phyloP scores from a whole-genome alignment of 2,888 invertebrate species.

The Steinernema hermaphroditum region DNA sequence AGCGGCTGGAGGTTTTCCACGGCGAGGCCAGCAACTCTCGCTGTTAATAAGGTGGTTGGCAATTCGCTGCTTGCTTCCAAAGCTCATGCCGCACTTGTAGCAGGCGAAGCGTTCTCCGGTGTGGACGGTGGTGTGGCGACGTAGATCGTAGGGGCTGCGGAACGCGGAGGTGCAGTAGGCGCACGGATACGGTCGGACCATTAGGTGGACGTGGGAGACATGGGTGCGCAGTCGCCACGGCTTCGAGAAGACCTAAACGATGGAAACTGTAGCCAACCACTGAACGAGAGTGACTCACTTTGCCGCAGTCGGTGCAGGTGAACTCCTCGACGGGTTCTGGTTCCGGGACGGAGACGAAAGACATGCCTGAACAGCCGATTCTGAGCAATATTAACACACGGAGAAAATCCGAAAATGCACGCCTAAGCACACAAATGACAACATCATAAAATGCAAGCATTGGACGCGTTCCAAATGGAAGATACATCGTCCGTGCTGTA shows the following conservation, averaged over 20 bases:
- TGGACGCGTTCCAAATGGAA: too few relatives aligned
- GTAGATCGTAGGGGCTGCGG: conserved; percentile 28
- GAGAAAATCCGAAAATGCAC: too few relatives aligned
- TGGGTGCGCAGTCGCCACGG: conserved; percentile 18
- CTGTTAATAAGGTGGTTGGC: conserved; percentile 6
- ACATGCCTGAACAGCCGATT: too few relatives aligned
- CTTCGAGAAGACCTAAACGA: background rate
- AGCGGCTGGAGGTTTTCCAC: background rate
- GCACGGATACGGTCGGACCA: conserved; percentile 14
- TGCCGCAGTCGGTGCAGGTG: too few relatives aligned
- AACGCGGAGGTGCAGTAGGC: background rate
- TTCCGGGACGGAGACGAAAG: too few relatives aligned
- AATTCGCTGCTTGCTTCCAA: conserved; percentile 30
- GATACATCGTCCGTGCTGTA: too few relatives aligned
- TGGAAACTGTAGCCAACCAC: too few relatives aligned
- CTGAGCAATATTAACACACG: too few relatives aligned
- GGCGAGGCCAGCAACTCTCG: conserved; percentile 15
- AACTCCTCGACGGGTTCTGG: too few relatives aligned
- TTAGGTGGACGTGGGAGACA: background rate
- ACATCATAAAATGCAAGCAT: too few relatives aligned
- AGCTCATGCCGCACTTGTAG: background rate
- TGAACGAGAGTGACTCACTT: too few relatives aligned
- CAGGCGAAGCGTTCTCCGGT: conserved; percentile 25
- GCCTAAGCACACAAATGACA: too few relatives aligned
- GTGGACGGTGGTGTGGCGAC: conserved; percentile 21